phyloP scores from a whole-genome alignment of 1,140 invertebrate species.

The Eueides isabella region DNA sequence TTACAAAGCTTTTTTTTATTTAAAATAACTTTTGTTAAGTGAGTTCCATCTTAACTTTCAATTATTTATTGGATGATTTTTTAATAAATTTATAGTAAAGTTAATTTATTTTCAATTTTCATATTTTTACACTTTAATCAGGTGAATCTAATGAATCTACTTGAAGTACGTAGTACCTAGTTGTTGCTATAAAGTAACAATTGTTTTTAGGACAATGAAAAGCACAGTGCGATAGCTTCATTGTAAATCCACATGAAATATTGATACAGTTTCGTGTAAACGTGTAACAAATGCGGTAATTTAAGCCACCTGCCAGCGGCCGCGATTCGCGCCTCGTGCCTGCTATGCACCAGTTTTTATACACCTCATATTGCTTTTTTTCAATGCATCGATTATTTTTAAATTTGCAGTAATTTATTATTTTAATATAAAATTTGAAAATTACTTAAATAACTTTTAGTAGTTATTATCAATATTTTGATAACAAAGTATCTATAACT shows the following conservation, averaged over 20 bases:
- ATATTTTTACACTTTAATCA: not conserved
- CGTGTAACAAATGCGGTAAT: slow-evolving; percentile 82
- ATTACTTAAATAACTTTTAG: no score
- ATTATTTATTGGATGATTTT: not conserved
- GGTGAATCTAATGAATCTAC: not conserved
- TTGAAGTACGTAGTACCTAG: not conserved
- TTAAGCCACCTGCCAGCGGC: slow-evolving; percentile 76
- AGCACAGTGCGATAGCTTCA: slow-evolving; percentile 62
- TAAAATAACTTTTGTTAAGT: not conserved
- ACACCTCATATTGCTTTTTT: not conserved
- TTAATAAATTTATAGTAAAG: not conserved
- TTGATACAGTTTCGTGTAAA: slow-evolving; percentile 82
- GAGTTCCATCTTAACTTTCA: not conserved
- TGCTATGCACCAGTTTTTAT: slow-evolving; percentile 11
- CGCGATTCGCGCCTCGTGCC: slow-evolving; percentile 55
- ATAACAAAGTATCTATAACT: no score
- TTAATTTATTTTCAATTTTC: no score
- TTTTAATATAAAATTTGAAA: not conserved
- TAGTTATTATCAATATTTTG: no score
- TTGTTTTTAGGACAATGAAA: slow-evolving; percentile 68
- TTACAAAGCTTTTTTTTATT: not conserved
- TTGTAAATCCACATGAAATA: slow-evolving; percentile 82
- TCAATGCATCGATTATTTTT: slow-evolving; percentile 5
- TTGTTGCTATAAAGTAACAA: not conserved
- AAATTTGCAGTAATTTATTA: not conserved